Evolutionary conservation across 1,140 invertebrate genomes (phyloP).

Genomic region (Fopius arisanus): DNA sequence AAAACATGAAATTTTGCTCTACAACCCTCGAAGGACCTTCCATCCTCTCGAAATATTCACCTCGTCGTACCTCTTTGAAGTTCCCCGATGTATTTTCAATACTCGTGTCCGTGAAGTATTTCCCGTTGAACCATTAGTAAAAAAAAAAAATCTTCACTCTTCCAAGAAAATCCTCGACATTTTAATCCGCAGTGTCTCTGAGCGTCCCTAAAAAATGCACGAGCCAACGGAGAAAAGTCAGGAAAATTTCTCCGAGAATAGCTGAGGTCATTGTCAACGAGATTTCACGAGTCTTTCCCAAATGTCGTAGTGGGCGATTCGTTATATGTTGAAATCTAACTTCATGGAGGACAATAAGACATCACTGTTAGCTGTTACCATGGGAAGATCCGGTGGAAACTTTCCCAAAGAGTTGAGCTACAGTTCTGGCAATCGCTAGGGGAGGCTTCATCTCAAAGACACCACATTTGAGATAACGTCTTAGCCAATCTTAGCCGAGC

Average conservation of each 20-base stretch:
- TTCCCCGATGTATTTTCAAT: background rate
- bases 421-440: background rate
- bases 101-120: background rate
- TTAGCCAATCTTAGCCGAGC: background rate
- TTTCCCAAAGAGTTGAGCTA: background rate
- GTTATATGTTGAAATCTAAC: background rate
- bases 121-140: background rate
- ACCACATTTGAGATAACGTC: background rate
- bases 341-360: background rate
- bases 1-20: too few relatives aligned
- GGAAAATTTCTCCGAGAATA: background rate
- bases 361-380: background rate
- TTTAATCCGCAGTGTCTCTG: background rate
- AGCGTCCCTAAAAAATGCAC: background rate
- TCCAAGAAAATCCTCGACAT: background rate
- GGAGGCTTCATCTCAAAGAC: background rate
- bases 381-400: background rate
- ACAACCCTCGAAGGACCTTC: too few relatives aligned
- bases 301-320: background rate
- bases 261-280: background rate
- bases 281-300: background rate
- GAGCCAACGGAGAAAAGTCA: background rate
- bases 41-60: too few relatives aligned
- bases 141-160: background rate
- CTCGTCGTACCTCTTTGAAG: background rate